Percentiles rank a stretch among this genome's conserved stretches.
Conservation (phyloP, 2,888 invertebrate genomes). For the Nesidiocoris tenuis region DNA sequence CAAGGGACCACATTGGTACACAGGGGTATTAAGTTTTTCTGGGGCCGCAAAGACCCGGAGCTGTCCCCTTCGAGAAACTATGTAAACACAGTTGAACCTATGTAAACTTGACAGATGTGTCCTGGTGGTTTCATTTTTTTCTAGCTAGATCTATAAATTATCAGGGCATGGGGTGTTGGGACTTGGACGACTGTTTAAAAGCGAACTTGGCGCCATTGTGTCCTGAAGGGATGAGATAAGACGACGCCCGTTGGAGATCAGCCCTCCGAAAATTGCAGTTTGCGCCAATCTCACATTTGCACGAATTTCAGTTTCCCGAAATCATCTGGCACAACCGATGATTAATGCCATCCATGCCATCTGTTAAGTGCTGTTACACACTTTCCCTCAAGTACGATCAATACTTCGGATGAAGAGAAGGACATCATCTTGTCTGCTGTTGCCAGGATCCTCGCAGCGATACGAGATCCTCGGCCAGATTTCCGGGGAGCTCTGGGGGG, state of each 20-base stretch:
- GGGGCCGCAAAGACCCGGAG: neutral
- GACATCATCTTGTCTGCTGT: neutral
- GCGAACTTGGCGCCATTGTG: neutral
- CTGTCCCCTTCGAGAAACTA: constrained; percentile 21
- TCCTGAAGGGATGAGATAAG: neutral
- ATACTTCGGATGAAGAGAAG: neutral
- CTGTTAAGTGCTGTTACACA: no score
- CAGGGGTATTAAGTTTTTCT: constrained; percentile 43
- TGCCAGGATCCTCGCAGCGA: no score
- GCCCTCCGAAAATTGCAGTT: no score
- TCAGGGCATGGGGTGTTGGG: neutral
- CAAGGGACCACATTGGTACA: constrained; percentile 35
- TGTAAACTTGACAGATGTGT: constrained; percentile 42
- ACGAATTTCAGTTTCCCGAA: no score
- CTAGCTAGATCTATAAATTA: neutral
- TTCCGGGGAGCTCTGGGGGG: neutral
- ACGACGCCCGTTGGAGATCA: no score
- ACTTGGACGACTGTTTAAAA: neutral
- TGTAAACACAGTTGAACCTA: constrained; percentile 41
- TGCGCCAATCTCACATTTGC: no score
- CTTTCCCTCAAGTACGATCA: no score
- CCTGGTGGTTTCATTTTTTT: constrained; percentile 29
- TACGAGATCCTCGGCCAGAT: neutral
- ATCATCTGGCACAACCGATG: no score
- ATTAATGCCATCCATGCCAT: no score